Evolutionary conservation across 2,888 invertebrate genomes (phyloP), one percentile per base, ranked within the genome.

Genomic region (Andrena hattorfiana): DNA sequence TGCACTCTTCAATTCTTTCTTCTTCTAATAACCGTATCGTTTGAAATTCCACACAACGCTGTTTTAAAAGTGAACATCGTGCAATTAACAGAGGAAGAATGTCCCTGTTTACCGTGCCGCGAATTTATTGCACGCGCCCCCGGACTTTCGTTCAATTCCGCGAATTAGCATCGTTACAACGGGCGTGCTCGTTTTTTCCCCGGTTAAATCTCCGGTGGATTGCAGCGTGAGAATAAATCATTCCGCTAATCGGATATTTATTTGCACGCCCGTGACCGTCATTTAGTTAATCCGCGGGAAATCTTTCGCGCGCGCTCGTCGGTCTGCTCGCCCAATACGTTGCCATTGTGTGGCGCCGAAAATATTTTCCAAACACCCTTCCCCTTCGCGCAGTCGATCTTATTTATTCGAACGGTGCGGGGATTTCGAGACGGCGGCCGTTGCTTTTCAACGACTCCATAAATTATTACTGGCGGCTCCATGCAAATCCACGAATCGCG

Each of bases 161-260:
- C 48, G 59, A 66, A 77, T 74, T 74, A 60, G 16, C 59, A 48
- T 32, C 59, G 32, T 66, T 66, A 66, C 64, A 66, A 59, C 49
- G 16, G 4, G 26, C 20, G 10, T 2, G 30, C 49, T 74, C 74
- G 32, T 51, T 51, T 68, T 20, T 68, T 67, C 30, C 32, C 54
- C 20, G 73, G 63, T 63, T 23, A 72, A 66, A 72, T 49, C 51
- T 62, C 35, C 1, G 42, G 71, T 23, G 63, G 63, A 67, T 68
- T 63, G 32, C 48, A 16, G 6, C 23, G 56, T 26, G 10, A n/a
- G 30, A 63, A 81, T 81, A 78, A 81, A 81, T 78, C 81, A 72
- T 64, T 72, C 63, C 56, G 13, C 28, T 78, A 76, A 81, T 81
- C 81, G 68, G 72, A 72, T 81, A 78, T 78, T 72, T 81, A 78